A percentile compares a stretch with the other conserved stretches of the same genome.
phyloP scores from a whole-genome alignment of 2,888 invertebrate species.

The Cosmia trapezina region DNA sequence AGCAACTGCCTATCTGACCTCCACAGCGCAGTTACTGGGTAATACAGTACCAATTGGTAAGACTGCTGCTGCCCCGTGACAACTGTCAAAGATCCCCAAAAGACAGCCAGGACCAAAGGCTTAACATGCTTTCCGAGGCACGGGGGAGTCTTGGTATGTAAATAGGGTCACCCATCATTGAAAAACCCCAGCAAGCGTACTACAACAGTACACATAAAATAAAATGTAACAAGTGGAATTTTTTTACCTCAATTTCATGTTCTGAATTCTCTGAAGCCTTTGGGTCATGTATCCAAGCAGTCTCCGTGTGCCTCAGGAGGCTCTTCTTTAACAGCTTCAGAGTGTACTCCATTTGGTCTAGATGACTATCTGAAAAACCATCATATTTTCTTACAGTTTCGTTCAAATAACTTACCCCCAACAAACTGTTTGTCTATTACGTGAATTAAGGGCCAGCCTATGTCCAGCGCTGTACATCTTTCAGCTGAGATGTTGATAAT shows the following conservation, averaged over 20 bases:
- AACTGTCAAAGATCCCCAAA: no score
- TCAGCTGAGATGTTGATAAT: background rate
- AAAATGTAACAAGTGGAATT: background rate
- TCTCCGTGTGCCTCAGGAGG: slow-evolving; percentile 80
- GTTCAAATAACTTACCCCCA: background rate
- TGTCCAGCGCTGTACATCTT: background rate
- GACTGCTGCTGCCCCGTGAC: no score
- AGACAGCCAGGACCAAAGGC: no score
- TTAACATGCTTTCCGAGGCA: no score
- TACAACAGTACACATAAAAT: background rate
- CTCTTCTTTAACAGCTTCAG: slow-evolving; percentile 85
- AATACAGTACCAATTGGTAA: no score
- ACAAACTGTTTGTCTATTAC: background rate
- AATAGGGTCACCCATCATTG: no score
- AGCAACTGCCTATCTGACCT: no score
- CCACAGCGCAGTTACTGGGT: no score
- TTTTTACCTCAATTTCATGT: slow-evolving; percentile 67
- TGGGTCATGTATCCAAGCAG: slow-evolving; percentile 72
- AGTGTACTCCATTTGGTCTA: slow-evolving; percentile 83
- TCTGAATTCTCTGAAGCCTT: slow-evolving; percentile 69
- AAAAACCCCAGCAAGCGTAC: no score
- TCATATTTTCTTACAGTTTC: background rate
- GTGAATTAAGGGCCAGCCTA: background rate
- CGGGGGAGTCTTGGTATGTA: no score
- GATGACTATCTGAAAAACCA: slow-evolving; percentile 70